phyloP scores from a whole-genome alignment of 2,113 vertebrate genomes.

The Nematolebias whitei region DNA sequence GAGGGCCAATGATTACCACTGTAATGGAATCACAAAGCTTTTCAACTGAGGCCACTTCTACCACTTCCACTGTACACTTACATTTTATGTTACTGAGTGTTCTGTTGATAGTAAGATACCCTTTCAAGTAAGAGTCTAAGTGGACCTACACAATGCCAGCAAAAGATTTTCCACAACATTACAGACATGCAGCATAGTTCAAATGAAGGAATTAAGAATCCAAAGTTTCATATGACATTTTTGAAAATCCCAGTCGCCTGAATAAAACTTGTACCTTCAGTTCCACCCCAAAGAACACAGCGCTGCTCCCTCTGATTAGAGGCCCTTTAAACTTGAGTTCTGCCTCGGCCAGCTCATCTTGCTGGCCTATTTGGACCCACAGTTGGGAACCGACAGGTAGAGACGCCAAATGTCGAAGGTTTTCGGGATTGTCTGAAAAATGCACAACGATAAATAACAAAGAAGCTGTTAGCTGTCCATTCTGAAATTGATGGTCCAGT shows the following conservation, averaged over 20 bases:
- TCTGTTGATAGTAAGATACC: no score
- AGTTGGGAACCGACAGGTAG: constrained; percentile 67
- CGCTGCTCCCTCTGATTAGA: constrained; percentile 64
- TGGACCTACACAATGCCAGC: no score
- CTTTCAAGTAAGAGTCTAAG: no score
- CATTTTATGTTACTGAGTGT: no score
- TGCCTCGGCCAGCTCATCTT: constrained; percentile 73
- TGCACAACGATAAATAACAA: background rate
- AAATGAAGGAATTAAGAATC: background rate
- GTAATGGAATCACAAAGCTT: no score
- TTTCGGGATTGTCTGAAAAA: constrained; percentile 56
- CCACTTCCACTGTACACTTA: no score
- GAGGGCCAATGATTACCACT: no score
- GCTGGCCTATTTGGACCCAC: constrained; percentile 69
- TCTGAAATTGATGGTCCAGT: background rate
- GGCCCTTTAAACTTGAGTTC: constrained; percentile 79
- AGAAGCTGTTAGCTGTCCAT: no score
- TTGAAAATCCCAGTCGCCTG: background rate
- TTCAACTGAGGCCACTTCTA: no score
- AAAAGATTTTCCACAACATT: background rate
- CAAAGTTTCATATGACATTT: background rate
- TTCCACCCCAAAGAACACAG: constrained; percentile 80
- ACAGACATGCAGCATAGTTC: no score
- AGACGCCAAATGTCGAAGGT: constrained; percentile 61
- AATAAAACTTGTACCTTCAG: constrained; percentile 70